These are phyloP conservation scores for Drosophila sturtevanti DNA, from an alignment of 1,140 invertebrate species.

Conservation along the genomic window DNA sequence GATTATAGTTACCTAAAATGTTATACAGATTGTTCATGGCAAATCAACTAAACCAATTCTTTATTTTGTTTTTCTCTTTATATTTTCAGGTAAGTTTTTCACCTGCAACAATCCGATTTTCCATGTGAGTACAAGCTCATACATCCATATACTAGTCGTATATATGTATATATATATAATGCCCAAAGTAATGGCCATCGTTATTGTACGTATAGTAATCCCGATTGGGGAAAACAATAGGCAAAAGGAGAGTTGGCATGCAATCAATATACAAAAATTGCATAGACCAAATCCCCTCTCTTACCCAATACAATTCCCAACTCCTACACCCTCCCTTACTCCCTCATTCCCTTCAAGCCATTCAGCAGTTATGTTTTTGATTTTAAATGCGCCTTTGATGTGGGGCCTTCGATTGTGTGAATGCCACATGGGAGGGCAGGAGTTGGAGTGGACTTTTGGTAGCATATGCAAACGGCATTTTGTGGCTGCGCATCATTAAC, in stretches of 20 bases:
- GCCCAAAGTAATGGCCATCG: background rate
- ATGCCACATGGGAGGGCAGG: conserved; percentile 41
- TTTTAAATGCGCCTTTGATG: conserved; percentile 66
- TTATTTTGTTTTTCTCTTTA: background rate
- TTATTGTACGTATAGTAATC: conserved; percentile 4
- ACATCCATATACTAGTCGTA: too few relatives aligned
- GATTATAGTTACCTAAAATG: background rate
- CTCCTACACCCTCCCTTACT: background rate
- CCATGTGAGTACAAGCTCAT: background rate
- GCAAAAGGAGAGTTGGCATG: conserved; percentile 8
- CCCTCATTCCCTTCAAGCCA: conserved; percentile 15
- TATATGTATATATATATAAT: too few relatives aligned
- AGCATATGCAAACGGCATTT: conserved; percentile 75
- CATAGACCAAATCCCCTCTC: conserved; percentile 4
- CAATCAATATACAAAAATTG: conserved; percentile 49
- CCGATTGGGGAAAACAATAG: background rate
- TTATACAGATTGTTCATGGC: background rate
- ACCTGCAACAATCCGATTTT: background rate
- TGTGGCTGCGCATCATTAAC: conserved; percentile 77
- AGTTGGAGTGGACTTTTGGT: conserved; percentile 47
- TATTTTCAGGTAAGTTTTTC: conserved; percentile 25
- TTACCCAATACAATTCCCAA: too few relatives aligned
- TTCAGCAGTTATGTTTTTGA: conserved; percentile 58
- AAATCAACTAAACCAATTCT: background rate
- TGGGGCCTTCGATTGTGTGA: conserved; percentile 27